Evolutionary conservation across 2,888 invertebrate genomes (phyloP), one percentile per base, ranked within the genome.

Genomic region (Pyrocoelia pectoralis): DNA sequence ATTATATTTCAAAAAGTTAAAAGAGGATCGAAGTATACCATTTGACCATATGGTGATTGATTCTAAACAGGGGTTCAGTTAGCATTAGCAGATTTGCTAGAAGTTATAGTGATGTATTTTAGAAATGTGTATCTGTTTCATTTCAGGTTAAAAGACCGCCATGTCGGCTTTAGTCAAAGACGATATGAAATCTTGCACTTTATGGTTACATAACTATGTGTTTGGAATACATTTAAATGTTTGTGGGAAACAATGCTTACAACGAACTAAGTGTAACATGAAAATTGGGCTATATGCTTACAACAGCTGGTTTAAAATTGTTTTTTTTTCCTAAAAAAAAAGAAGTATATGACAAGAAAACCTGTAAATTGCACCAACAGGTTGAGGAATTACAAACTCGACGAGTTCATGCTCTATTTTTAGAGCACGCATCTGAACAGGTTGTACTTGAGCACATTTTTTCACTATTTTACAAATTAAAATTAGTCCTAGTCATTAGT

Each of bases 131-230:
- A 40, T 55, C 60, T 60, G 59, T 24, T 60, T 60, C 53, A 53
- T 54, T 60, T 53, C 59, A 60, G 17, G 18, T 40, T 13, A 17
- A 54, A 56, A 40, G 48, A 40, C 38, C 40, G 56, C 33, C 56
- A 15, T 24, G 50, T 40, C 57, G 57, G 57, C 51, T 38, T 9
- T 10, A 41, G 41, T 50, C 57, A 57, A 57, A 57, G 43, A 24
- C 24, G 50, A 57, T 29, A 51, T 53, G 53, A 53, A 41, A 46
- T 59, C 59, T 58, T 53, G 59, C 59, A 53, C 59, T 52, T 59
- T 59, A 59, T 59, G 52, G 53, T 51, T 52, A 4, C 38, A 14
- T 10, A 41, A 52, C 15, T 52, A 51, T 53, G 59, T 46, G 59
- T 43, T 38, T 52, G n/a, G 59, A 59, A 59, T 59, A 53, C 33